Percentiles rank a stretch among this genome's conserved stretches.
These are phyloP conservation scores for Sialis fuliginosa DNA, from an alignment of 2,888 invertebrate genomes.

Conservation along the genomic window DNA sequence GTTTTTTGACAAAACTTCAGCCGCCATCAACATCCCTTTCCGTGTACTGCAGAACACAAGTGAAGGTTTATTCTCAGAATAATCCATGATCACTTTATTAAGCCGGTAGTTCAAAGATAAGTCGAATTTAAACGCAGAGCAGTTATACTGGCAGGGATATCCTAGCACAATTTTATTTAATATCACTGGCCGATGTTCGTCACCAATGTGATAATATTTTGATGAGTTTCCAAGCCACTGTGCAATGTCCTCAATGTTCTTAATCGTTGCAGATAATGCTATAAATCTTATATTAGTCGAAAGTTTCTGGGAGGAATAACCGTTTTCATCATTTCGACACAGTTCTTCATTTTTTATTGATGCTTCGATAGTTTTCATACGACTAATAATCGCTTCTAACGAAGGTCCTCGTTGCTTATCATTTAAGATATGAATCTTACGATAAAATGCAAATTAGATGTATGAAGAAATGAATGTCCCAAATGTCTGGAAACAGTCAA, in stretches of 20 bases:
- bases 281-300: slow-evolving; percentile 39
- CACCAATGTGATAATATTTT: slow-evolving; percentile 42
- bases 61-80: slow-evolving; percentile 57
- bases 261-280: slow-evolving; percentile 63
- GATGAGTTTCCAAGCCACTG: slow-evolving; percentile 46
- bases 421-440: slow-evolving; percentile 46
- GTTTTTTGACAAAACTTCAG: slow-evolving; percentile 45
- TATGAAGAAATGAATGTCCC: too few relatives aligned
- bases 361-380: slow-evolving; percentile 59
- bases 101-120: slow-evolving; percentile 60
- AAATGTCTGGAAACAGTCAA: too few relatives aligned
- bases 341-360: not conserved
- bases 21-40: slow-evolving; percentile 34
- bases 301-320: not conserved
- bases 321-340: slow-evolving; percentile 1
- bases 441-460: not conserved
- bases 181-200: slow-evolving; percentile 54
- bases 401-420: slow-evolving; percentile 55
- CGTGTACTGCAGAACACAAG: slow-evolving; percentile 63
- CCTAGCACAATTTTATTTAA: slow-evolving; percentile 56
- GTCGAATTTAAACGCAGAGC: slow-evolving; percentile 55
- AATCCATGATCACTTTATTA: slow-evolving; percentile 43
- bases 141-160: slow-evolving; percentile 36
- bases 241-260: slow-evolving; percentile 59
- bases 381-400: slow-evolving; percentile 55